Conservation (phyloP, 1,140 invertebrate species). For the Sipha flava region DNA sequence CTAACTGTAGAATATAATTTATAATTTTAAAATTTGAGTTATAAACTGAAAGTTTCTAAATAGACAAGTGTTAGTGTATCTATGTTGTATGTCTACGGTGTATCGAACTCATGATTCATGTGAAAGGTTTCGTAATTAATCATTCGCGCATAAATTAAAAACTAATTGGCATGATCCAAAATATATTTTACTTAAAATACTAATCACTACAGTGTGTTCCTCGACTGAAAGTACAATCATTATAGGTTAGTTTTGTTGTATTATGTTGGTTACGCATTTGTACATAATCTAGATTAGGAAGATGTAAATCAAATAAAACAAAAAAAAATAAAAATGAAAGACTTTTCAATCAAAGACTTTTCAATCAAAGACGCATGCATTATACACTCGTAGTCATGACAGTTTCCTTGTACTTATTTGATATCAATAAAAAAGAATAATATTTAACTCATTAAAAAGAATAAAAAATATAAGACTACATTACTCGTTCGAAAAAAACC, state of each 20-base stretch:
- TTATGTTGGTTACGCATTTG: too few relatives aligned
- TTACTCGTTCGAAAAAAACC: neutral
- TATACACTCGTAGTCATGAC: neutral
- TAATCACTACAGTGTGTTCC: too few relatives aligned
- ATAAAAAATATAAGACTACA: neutral
- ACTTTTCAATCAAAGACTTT: neutral
- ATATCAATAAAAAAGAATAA: neutral
- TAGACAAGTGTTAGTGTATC: too few relatives aligned
- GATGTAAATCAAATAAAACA: neutral
- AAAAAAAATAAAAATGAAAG: neutral
- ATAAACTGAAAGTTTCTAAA: too few relatives aligned
- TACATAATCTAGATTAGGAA: neutral
- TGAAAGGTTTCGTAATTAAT: neutral
- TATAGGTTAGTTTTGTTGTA: too few relatives aligned
- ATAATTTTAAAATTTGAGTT: too few relatives aligned
- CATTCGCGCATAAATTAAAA: neutral
- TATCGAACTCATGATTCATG: neutral
- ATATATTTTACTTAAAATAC: neutral
- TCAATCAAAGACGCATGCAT: neutral
- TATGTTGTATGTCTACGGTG: too few relatives aligned
- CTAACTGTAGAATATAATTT: too few relatives aligned
- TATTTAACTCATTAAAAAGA: neutral
- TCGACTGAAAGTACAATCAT: too few relatives aligned
- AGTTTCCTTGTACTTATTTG: neutral
- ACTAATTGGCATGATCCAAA: neutral